Base-by-base conservation (phyloP, 2,113 vertebrate species). In the Lepidothrix coronata region DNA sequence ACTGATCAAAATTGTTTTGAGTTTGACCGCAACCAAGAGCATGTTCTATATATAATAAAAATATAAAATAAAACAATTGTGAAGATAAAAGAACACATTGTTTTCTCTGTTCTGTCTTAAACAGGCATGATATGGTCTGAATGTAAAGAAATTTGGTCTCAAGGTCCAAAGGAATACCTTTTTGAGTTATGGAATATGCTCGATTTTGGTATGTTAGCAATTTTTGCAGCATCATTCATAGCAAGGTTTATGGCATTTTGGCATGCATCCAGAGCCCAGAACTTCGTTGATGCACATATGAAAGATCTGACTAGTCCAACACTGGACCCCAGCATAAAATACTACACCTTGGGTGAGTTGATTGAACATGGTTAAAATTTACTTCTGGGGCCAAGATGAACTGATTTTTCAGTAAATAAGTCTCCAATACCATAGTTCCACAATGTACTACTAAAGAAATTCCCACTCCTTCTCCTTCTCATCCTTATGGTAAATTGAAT, bases 111-210 rank as follows among this genome's bases (percentile, higher is more conserved):
- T 83, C 70, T 98, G 54, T 93, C 52, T 65, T 67, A 70, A 4
- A 43, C 93, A 99, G 99, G 99, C 30, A 99, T 99, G 98, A 99
- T 99, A 97, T 99, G 99, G 98, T 98, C 99, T 35, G 99, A 99
- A 97, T 99, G 99, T 96, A 99, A 99, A 97, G 98, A 99, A 95
- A 99, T 99, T 81, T 99, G 99, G 99, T 98, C 98, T 41, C 98
- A 99, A 97, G 99, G 99, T 85, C 98, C 99, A 78, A 98, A 99
- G 57, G 99, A 99, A 74, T 99, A 99, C 88, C 92, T 99, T n/a
- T 98, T 99, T 93, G 99, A 99, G 62, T 97, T 99, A 63, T 99
- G 99, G 99, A 99, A 99, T 94, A 98, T 99, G 96, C 98, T 99
- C 27, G 99, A 99, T 88, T 99, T 99, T 71, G 99, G 99, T 61